A percentile compares a stretch with the other conserved stretches of the same genome.
These are phyloP conservation scores for Unio delphinus DNA, from an alignment of 2,888 invertebrate genomes.

Conservation along the genomic window DNA sequence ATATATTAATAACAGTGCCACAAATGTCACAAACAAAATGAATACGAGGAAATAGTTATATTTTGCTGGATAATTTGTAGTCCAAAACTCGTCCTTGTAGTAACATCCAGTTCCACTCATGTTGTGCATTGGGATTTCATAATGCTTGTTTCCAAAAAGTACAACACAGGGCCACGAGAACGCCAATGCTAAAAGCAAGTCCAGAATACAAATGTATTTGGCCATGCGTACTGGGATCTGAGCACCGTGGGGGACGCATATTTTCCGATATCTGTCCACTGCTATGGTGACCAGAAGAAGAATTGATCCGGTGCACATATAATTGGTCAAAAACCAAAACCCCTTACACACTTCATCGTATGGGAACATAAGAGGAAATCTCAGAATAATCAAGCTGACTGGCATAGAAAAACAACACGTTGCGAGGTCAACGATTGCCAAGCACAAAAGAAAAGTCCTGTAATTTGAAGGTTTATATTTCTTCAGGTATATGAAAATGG, in stretches of 20 bases:
- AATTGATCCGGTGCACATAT: slow-evolving; percentile 23
- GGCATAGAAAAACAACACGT: slow-evolving; percentile 34
- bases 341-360: slow-evolving; percentile 23
- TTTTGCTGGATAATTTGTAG: no score
- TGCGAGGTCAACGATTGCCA: slow-evolving; percentile 34
- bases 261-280: slow-evolving; percentile 39
- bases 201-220: no score
- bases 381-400: slow-evolving; percentile 31
- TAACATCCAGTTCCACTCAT: no score
- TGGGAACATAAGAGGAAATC: slow-evolving; percentile 29
- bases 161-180: no score
- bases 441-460: slow-evolving; percentile 32
- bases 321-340: slow-evolving; percentile 23
- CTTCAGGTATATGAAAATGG: slow-evolving; percentile 31
- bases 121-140: no score
- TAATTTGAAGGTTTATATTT: slow-evolving; percentile 34
- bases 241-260: slow-evolving; percentile 37
- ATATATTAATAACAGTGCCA: no score
- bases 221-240: not conserved
- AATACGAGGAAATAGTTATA: no score
- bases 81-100: no score
- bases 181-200: no score
- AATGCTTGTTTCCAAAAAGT: no score
- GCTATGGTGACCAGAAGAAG: slow-evolving; percentile 36
- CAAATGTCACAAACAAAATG: no score